A percentile compares a stretch with the other conserved stretches of the same genome.
Evolutionary conservation across 1,140 invertebrate genomes (phyloP).

Genomic region (Magallana angulata): DNA sequence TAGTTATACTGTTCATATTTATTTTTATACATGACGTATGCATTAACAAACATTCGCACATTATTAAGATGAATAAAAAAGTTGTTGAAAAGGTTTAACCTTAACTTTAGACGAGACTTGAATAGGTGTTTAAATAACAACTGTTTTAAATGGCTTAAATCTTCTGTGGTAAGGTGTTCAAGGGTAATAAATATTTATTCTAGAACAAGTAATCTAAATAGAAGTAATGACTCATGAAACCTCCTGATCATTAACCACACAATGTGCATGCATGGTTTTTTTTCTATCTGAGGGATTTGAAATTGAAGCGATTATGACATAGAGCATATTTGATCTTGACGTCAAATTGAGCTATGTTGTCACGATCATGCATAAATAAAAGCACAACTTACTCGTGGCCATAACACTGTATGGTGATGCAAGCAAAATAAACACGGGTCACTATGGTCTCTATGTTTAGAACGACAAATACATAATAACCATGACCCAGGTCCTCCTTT

Average conservation of each 20-base stretch:
- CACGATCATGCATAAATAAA: conserved; percentile 9
- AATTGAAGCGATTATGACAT: conserved; percentile 32
- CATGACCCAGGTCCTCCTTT: background rate
- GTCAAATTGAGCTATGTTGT: background rate
- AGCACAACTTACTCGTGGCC: background rate
- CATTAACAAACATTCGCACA: background rate
- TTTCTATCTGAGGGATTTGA: conserved; percentile 10
- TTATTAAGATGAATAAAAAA: background rate
- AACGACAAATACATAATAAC: conserved; percentile 1
- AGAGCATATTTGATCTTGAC: conserved; percentile 12
- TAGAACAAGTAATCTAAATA: conserved; percentile 29
- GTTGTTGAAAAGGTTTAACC: conserved; percentile 1
- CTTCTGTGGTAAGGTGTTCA: conserved; percentile 26
- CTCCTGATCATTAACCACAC: background rate
- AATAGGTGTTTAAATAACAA: conserved; percentile 26
- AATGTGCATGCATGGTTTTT: conserved; percentile 3
- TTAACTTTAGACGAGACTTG: background rate
- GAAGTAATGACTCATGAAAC: conserved; percentile 30
- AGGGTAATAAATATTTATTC: conserved; percentile 14
- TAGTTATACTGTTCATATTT: background rate
- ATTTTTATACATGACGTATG: conserved; percentile 22
- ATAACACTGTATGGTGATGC: background rate
- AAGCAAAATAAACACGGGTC: conserved; percentile 11
- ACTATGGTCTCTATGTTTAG: conserved; percentile 14
- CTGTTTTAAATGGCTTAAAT: conserved; percentile 19